Evolutionary conservation across 2,888 invertebrate genomes (phyloP), one percentile per base, ranked within the genome.

Genomic region (Alloscopus bannaensis): DNA sequence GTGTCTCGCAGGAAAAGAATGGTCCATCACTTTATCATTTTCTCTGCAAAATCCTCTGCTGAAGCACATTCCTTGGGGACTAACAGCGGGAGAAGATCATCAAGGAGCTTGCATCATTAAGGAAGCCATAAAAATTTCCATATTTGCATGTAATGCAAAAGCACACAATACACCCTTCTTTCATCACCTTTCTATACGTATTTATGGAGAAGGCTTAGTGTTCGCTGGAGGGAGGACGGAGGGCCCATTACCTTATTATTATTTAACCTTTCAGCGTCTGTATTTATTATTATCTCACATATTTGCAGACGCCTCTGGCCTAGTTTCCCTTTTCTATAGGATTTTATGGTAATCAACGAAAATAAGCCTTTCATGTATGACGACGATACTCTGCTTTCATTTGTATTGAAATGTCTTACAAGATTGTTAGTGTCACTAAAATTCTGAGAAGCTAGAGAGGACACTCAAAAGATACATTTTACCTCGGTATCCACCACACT

Each of bases 61-160:
- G 62, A 72, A 52, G 64, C 45, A 65, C 52, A 62, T 65, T 57
- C 64, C 42, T 64, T 3, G 26, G 65, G 64, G 55, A 55, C 28
- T 45, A 36, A 29, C 77, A 50, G 24, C 36, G 59, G 24, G 65
- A 66, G 24, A 42, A 65, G 77, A 78, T 78, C 70, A 78, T 78
- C 77, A 78, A 70, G 73, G 20, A 66, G 70, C 55, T 55, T 47
- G 40, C 42, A 78, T 78, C 77, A 78, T 78, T 78, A 78, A 70
- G 77, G 77, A 78, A 78, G 70, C 65, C 77, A 78, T 78, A 78
- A 78, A 78, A 78, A 70, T 78, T 77, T 78, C 69, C 77, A 78
- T 78, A 70, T 70, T 70, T 31, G n/a, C 62, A 47, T 57, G 3
- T 55, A 24, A 55, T 22, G 24, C 55, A 55, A 13, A 55, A 13